Evolutionary conservation across 2,888 invertebrate genomes (phyloP).

Genomic region (Temnothorax unifasciatus): DNA sequence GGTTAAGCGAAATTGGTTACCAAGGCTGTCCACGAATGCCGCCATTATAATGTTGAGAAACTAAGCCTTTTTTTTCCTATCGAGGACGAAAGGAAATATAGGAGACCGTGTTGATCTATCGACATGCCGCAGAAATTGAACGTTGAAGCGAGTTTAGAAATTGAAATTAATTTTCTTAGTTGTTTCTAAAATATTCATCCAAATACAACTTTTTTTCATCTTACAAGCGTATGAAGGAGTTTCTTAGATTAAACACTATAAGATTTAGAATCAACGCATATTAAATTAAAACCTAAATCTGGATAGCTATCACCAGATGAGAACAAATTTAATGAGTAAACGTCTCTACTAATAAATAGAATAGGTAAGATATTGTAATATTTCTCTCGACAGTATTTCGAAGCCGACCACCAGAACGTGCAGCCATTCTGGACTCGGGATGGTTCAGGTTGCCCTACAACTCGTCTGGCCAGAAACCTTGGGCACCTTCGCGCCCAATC

Average conservation of each 20-base stretch:
- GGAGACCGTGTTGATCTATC: background rate
- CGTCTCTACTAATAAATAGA: background rate
- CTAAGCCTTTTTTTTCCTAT: background rate
- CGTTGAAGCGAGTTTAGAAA: background rate
- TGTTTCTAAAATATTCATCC: background rate
- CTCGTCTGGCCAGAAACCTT: slow-evolving; percentile 5
- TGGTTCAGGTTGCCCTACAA: background rate
- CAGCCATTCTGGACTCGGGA: slow-evolving; percentile 6
- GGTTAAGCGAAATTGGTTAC: slow-evolving; percentile 33
- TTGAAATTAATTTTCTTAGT: no score
- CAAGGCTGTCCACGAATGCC: background rate
- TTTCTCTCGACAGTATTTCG: slow-evolving; percentile 13
- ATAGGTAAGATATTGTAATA: background rate
- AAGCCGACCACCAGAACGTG: background rate
- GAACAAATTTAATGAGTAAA: background rate
- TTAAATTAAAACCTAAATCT: background rate
- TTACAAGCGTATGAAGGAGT: background rate
- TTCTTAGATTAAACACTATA: background rate
- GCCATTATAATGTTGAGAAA: slow-evolving; percentile 21
- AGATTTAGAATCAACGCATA: background rate
- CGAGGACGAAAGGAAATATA: slow-evolving; percentile 22
- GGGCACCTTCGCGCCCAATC: slow-evolving; percentile 15
- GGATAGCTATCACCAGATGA: background rate
- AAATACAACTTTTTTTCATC: background rate
- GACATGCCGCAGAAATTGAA: background rate